Percentiles rank a stretch among this genome's conserved stretches.
phyloP scores from a whole-genome alignment of 2,113 vertebrate species.

The Tragelaphus scriptus region DNA sequence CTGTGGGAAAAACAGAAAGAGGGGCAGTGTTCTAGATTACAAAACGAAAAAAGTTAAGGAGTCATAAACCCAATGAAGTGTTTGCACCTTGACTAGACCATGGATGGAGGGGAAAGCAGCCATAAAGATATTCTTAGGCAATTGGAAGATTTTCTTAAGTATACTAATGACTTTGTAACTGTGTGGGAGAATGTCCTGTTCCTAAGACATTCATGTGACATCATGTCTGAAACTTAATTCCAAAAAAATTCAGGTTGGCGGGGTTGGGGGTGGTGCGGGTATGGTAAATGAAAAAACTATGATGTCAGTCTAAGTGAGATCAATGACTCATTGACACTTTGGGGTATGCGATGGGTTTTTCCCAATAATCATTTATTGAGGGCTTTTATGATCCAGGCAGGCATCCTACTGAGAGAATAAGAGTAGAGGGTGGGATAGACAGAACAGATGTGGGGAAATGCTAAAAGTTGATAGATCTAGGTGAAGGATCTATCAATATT shows the following conservation, averaged over 20 bases:
- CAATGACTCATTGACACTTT: neutral
- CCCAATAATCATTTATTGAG: neutral
- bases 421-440: neutral
- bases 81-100: neutral
- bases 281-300: neutral
- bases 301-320: neutral
- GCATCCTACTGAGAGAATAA: neutral
- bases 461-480: neutral
- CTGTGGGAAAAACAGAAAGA: neutral
- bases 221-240: neutral
- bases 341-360: neutral
- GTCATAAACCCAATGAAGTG: neutral
- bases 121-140: neutral
- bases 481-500: neutral
- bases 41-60: neutral
- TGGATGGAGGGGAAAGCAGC: neutral
- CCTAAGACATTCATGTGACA: neutral
- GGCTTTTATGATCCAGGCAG: neutral
- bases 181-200: neutral
- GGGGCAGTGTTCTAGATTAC: neutral
- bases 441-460: neutral
- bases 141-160: neutral
- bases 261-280: fast-evolving
- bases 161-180: neutral
- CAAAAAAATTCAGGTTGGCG: neutral